phyloP scores from a whole-genome alignment of 1,140 invertebrate genomes.

The Drosophila tropicalis region DNA sequence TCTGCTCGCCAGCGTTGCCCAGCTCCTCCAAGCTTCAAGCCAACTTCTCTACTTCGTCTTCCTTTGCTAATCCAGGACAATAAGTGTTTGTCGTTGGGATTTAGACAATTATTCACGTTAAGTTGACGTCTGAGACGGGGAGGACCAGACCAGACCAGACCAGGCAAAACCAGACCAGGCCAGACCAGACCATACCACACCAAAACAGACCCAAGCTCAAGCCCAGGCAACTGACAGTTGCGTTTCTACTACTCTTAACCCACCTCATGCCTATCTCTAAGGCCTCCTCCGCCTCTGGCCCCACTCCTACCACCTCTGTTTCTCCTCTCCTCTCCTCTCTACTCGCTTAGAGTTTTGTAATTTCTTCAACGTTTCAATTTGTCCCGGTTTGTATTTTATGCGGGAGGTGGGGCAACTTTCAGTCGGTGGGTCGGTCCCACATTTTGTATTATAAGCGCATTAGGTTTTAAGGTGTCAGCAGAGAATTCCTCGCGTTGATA shows the following conservation, averaged over 20 bases:
- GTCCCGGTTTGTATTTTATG: constrained; percentile 61
- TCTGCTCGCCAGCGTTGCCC: constrained; percentile 16
- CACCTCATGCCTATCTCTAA: background rate
- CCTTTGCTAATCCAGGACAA: constrained; percentile 79
- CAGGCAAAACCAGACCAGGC: constrained; percentile 2
- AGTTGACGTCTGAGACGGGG: constrained; percentile 79
- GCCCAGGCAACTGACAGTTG: constrained; percentile 67
- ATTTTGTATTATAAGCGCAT: constrained; percentile 81
- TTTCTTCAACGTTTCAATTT: constrained; percentile 75
- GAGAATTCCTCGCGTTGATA: constrained; percentile 70
- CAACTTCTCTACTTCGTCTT: constrained; percentile 44
- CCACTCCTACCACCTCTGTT: constrained; percentile 25
- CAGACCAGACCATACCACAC: constrained; percentile 37
- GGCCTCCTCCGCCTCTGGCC: background rate
- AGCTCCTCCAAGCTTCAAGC: constrained; percentile 7
- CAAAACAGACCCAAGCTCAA: constrained; percentile 25
- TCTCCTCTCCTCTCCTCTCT: constrained; percentile 13
- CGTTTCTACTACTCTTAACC: constrained; percentile 37
- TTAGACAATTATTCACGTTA: constrained; percentile 82
- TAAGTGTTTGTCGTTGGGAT: constrained; percentile 82
- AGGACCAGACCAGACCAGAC: constrained; percentile 4
- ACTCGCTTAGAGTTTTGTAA: constrained; percentile 56
- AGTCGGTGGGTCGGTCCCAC: constrained; percentile 30
- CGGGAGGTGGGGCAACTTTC: no score
- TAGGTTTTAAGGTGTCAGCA: constrained; percentile 81